Evolutionary conservation across 2,888 invertebrate genomes (phyloP).

Genomic region (Beris morrisii): DNA sequence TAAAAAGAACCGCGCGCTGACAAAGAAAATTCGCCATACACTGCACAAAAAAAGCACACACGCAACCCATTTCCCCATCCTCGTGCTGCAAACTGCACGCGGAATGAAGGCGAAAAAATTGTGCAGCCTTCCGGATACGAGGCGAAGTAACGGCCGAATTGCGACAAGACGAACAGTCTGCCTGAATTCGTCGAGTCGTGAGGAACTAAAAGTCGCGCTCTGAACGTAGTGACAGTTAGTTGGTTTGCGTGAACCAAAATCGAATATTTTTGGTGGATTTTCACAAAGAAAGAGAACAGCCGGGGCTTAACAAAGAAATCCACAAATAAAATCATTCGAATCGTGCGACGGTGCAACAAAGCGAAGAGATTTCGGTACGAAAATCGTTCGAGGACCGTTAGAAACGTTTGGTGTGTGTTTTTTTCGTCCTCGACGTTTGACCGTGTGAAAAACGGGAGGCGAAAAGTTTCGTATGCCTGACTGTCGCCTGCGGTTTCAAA

Average conservation of each 20-base stretch:
- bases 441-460: no score
- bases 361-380: neutral
- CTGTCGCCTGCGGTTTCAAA: no score
- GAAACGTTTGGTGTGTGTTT: neutral
- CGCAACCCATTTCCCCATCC: no score
- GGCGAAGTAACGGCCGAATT: conserved; percentile 22
- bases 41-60: no score
- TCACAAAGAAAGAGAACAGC: neutral
- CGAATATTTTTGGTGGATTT: conserved; percentile 3
- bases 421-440: no score
- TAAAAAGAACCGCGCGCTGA: no score
- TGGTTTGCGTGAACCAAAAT: no score
- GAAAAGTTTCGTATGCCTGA: neutral
- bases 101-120: conserved; percentile 18
- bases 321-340: neutral
- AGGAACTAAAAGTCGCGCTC: conserved; percentile 29
- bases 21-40: no score
- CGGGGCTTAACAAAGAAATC: neutral
- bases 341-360: neutral
- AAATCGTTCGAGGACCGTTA: neutral
- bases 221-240: neutral
- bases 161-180: neutral
- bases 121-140: conserved; percentile 1
- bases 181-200: no score
- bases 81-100: no score